phyloP scores from a whole-genome alignment of 2,888 invertebrate genomes.

The Selenia dentaria region DNA sequence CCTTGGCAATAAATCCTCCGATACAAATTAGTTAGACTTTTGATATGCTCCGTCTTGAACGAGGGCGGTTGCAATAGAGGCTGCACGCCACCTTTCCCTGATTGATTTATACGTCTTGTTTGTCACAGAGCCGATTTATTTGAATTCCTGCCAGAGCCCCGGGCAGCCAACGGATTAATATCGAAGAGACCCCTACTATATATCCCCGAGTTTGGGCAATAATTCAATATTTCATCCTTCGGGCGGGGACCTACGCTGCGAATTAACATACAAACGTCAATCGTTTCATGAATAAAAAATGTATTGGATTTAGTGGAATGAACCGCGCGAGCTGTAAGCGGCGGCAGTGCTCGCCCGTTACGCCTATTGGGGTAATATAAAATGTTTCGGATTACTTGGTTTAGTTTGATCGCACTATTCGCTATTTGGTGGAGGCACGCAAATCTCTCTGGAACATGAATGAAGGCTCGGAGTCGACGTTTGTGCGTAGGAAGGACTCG shows the following conservation, averaged over 20 bases:
- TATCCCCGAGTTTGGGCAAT: constrained; percentile 80
- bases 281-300: constrained; percentile 85
- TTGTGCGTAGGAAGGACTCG: constrained; percentile 17
- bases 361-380: constrained; percentile 71
- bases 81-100: constrained; percentile 80
- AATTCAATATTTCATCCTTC: constrained; percentile 83
- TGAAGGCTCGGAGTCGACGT: constrained; percentile 14
- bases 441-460: constrained; percentile 44
- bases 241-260: constrained; percentile 75
- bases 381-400: constrained; percentile 60
- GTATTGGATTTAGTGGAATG: constrained; percentile 83
- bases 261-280: constrained; percentile 85
- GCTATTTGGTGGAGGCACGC: constrained; percentile 52
- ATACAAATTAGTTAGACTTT: constrained; percentile 76
- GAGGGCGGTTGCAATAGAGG: constrained; percentile 67
- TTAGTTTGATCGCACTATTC: constrained; percentile 56
- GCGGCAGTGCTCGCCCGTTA: constrained; percentile 61
- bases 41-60: constrained; percentile 57
- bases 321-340: constrained; percentile 66
- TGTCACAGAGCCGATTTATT: constrained; percentile 83
- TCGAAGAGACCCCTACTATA: constrained; percentile 75
- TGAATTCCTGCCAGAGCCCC: constrained; percentile 81
- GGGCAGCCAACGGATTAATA: constrained; percentile 82
- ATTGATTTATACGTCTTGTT: constrained; percentile 85
- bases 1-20: constrained; percentile 76